These are phyloP conservation scores for Cyaniris semiargus DNA, from an alignment of 2,888 invertebrate species.

Conservation along the genomic window DNA sequence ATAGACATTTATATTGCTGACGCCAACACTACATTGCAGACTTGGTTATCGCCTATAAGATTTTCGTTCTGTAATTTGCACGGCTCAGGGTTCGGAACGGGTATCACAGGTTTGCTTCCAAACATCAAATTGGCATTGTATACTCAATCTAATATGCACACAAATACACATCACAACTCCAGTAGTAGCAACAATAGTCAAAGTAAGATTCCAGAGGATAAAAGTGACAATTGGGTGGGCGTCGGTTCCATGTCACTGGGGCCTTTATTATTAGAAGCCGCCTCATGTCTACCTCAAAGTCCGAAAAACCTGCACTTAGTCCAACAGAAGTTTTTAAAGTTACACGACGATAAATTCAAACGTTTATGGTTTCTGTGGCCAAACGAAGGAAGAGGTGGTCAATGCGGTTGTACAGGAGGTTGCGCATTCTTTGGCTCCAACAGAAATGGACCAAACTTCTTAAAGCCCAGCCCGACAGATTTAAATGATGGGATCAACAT, in stretches of 20 bases:
- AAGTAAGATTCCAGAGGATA: constrained; percentile 53
- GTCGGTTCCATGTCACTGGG: constrained; percentile 95
- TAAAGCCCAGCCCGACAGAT: constrained; percentile 91
- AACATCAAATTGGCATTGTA: constrained; percentile 83
- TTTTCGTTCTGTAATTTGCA: constrained; percentile 97
- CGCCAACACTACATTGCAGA: constrained; percentile 90
- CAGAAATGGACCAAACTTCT: constrained; percentile 92
- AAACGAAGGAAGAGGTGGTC: constrained; percentile 83
- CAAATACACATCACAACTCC: constrained; percentile 76
- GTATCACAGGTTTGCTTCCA: constrained; percentile 92
- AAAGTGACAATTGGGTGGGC: constrained; percentile 92
- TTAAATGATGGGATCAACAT: constrained; percentile 90
- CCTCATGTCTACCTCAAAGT: constrained; percentile 88
- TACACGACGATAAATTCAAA: constrained; percentile 91
- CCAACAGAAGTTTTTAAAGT: constrained; percentile 90
- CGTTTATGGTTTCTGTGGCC: constrained; percentile 98
- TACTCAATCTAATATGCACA: constrained; percentile 84
- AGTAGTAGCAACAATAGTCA: constrained; percentile 71
- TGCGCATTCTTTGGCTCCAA: constrained; percentile 97
- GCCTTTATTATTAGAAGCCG: constrained; percentile 93
- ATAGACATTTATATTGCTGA: constrained; percentile 96
- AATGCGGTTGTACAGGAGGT: constrained; percentile 97
- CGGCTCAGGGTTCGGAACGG: constrained; percentile 93
- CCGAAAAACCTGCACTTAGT: constrained; percentile 88
- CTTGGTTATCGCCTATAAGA: constrained; percentile 94